Conservation (phyloP, 2,888 invertebrate genomes). For the Notocelia uddmanniana region DNA sequence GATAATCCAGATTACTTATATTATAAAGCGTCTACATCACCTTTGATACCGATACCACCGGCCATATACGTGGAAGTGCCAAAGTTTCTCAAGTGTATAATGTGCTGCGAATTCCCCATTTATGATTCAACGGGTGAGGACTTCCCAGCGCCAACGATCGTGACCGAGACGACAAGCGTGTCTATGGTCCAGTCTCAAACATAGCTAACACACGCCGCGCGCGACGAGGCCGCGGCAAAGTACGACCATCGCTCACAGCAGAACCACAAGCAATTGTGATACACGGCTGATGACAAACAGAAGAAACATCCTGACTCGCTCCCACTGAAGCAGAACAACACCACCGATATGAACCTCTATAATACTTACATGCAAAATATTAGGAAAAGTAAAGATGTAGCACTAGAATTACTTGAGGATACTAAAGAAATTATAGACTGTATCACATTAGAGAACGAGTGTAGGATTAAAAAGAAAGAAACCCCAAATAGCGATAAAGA, state of each 20-base stretch:
- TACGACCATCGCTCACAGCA: constrained; percentile 63
- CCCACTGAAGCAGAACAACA: constrained; percentile 78
- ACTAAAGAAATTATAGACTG: constrained; percentile 72
- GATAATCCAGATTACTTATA: constrained; percentile 94
- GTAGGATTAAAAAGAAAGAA: constrained; percentile 58
- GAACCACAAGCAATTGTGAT: constrained; percentile 81
- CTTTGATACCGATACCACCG: constrained; percentile 95
- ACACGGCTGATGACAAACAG: constrained; percentile 73
- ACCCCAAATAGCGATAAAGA: constrained; percentile 62
- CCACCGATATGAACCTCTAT: constrained; percentile 78
- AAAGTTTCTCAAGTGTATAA: constrained; percentile 91
- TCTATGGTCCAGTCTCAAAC: constrained; percentile 89
- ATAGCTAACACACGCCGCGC: constrained; percentile 87
- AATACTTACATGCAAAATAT: constrained; percentile 79
- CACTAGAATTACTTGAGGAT: constrained; percentile 75
- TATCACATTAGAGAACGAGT: constrained; percentile 55
- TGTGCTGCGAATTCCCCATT: constrained; percentile 96
- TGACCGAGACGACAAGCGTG: constrained; percentile 90
- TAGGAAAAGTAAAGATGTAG: constrained; percentile 72
- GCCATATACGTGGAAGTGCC: constrained; percentile 95
- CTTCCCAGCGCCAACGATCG: constrained; percentile 86
- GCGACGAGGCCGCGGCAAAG: constrained; percentile 75
- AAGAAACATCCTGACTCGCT: constrained; percentile 78
- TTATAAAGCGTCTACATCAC: constrained; percentile 95
- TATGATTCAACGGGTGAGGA: constrained; percentile 91